These are phyloP conservation scores for Hydroisotoma schaefferi DNA, from an alignment of 2,888 invertebrate genomes.

Conservation along the genomic window DNA sequence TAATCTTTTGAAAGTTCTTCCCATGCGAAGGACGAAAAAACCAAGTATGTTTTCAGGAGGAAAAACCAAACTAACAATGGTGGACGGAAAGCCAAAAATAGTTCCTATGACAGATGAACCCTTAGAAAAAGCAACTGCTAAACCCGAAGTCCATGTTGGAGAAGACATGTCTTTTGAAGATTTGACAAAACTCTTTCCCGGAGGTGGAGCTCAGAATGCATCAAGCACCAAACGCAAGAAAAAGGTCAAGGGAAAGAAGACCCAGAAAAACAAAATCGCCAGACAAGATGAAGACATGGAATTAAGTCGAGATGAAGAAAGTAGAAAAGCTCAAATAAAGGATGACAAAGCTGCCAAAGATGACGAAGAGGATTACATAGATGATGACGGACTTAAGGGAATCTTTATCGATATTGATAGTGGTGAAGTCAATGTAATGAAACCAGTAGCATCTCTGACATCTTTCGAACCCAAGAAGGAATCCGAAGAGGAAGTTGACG, in stretches of 20 bases:
- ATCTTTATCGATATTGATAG: conserved; percentile 47
- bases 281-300: conserved; percentile 1
- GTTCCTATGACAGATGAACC: conserved; percentile 4
- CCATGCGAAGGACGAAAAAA: conserved; percentile 1
- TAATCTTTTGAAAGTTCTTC: conserved; percentile 9
- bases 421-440: conserved; percentile 46
- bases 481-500: conserved; percentile 29
- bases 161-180: conserved; percentile 43
- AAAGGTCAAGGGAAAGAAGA: conserved; percentile 11
- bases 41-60: conserved; percentile 11
- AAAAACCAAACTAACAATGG: conserved; percentile 23
- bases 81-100: conserved; percentile 32
- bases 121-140: background rate
- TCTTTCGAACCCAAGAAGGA: conserved; percentile 36
- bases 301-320: background rate
- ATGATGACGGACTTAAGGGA: conserved; percentile 22
- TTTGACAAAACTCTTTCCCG: conserved; percentile 24
- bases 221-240: background rate
- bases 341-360: conserved; percentile 3
- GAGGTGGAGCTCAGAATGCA: background rate
- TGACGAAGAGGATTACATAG: conserved; percentile 20
- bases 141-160: conserved; percentile 37
- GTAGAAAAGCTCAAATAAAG: background rate
- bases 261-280: conserved; percentile 17
- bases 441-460: conserved; percentile 43